These are phyloP conservation scores for Hydraecia micacea DNA, from an alignment of 2,888 invertebrate species.

Conservation along the genomic window DNA sequence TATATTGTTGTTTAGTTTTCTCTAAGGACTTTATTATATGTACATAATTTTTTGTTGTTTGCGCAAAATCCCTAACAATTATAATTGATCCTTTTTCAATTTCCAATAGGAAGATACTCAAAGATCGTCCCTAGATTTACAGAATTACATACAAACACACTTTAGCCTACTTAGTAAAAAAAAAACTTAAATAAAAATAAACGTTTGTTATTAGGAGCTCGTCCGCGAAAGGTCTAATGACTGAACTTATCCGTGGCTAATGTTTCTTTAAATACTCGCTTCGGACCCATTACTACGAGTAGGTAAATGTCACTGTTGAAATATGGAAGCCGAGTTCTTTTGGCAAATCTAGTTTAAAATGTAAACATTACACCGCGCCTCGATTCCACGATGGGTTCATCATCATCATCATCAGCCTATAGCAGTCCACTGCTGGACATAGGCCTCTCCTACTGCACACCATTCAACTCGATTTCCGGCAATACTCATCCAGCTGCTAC, in stretches of 20 bases:
- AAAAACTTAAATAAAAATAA: slow-evolving; percentile 7
- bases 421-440: too few species aligned
- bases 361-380: not conserved
- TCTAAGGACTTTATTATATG: not conserved
- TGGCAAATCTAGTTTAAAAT: not conserved
- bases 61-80: not conserved
- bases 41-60: not conserved
- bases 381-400: not conserved
- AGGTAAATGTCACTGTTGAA: slow-evolving; percentile 44
- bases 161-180: not conserved
- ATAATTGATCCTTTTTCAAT: not conserved
- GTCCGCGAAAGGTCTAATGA: slow-evolving; percentile 77
- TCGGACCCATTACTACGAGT: slow-evolving; percentile 73
- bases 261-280: slow-evolving; percentile 83
- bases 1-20: not conserved
- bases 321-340: not conserved
- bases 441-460: too few species aligned
- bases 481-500: too few species aligned
- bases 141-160: not conserved
- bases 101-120: not conserved
- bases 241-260: slow-evolving; percentile 80
- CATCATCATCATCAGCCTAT: too few species aligned
- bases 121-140: not conserved
- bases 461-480: too few species aligned
- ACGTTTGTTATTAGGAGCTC: slow-evolving; percentile 15